A percentile compares a stretch with the other conserved stretches of the same genome.
These are phyloP conservation scores for Seriola rivoliana DNA, from an alignment of 2,113 vertebrate species.

Conservation along the genomic window DNA sequence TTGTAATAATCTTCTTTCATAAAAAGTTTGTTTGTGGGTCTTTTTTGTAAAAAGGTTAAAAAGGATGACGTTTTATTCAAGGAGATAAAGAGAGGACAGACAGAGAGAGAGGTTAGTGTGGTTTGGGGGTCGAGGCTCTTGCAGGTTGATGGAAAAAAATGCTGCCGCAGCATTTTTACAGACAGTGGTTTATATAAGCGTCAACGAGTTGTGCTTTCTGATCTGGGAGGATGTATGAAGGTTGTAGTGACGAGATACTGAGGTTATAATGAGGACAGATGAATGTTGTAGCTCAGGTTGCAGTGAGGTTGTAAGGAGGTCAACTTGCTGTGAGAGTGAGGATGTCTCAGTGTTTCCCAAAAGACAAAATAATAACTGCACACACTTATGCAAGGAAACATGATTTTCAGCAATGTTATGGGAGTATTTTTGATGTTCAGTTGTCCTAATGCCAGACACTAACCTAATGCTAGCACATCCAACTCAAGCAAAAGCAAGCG, in stretches of 20 bases:
- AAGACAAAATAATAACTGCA: neutral
- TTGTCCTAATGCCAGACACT: neutral
- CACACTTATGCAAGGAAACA: neutral
- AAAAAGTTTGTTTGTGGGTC: neutral
- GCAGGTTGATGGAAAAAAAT: constrained; percentile 25
- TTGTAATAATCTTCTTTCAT: neutral
- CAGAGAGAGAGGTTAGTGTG: neutral
- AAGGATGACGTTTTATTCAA: too few relatives aligned
- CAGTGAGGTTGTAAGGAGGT: neutral
- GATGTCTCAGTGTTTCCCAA: neutral
- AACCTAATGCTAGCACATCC: too few relatives aligned
- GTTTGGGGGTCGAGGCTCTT: neutral
- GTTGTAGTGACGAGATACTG: constrained; percentile 18
- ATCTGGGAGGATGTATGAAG: constrained; percentile 24
- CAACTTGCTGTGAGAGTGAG: neutral
- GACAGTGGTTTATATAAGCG: constrained; percentile 27
- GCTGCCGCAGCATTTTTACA: constrained; percentile 38
- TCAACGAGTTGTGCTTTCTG: constrained; percentile 4
- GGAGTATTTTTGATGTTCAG: neutral
- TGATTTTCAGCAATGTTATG: neutral
- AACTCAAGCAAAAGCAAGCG: neutral
- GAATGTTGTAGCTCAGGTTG: neutral
- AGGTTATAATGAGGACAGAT: neutral
- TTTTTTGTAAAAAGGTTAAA: neutral
- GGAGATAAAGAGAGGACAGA: neutral